These are phyloP conservation scores for Panthera tigris DNA, from an alignment of 2,113 vertebrate genomes.

Conservation along the genomic window DNA sequence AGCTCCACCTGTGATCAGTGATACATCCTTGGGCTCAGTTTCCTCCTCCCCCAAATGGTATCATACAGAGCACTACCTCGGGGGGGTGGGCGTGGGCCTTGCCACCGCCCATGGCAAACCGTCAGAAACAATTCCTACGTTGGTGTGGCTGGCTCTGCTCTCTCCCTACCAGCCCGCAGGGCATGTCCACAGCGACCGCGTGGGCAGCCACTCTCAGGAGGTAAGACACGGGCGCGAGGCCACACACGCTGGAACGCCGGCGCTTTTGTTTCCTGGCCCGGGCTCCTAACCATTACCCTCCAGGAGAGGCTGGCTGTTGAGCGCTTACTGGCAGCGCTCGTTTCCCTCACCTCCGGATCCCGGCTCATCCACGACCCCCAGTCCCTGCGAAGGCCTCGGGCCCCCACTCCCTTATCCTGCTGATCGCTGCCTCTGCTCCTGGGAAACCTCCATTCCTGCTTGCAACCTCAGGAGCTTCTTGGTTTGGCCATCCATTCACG, in stretches of 20 bases:
- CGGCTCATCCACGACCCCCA: fast-evolving
- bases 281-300: neutral
- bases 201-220: too few species aligned
- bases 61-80: fast-evolving
- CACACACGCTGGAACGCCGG: fast-evolving
- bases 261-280: fast-evolving
- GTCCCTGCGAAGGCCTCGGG: neutral
- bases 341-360: fast-evolving
- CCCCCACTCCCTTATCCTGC: fast-evolving
- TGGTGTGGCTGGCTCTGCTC: neutral
- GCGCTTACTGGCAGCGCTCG: fast-evolving
- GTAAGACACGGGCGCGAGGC: fast-evolving
- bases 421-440: neutral
- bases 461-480: neutral
- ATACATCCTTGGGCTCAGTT: neutral
- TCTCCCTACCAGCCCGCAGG: neutral
- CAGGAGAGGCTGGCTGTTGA: neutral
- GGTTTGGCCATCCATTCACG: fast-evolving
- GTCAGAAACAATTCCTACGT: neutral
- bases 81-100: fast-evolving
- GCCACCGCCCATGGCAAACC: fast-evolving
- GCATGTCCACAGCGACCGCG: neutral
- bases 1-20: neutral
- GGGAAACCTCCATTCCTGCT: neutral
- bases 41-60: neutral